Evolutionary conservation across 2,888 invertebrate species (phyloP), one percentile per base, ranked within the genome.

Genomic region (Ganaspis brasiliensis): DNA sequence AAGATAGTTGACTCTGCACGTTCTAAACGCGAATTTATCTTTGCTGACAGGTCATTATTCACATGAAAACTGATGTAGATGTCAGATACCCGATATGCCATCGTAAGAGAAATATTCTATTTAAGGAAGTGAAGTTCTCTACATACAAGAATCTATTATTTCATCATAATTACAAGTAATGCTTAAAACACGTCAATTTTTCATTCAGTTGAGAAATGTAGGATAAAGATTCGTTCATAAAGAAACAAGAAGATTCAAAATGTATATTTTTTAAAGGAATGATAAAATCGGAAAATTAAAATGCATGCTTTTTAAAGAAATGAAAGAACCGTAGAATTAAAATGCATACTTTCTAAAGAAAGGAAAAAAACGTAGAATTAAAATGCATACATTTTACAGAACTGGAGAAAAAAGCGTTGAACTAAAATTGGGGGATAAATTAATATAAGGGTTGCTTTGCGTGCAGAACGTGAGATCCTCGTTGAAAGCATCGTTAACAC

Each of bases 401-500:
- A 26, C 24, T n/a, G 1, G n/a, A 57, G n/a, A n/a, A 6, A 6
- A 57, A 57, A 57, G 26, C 14, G 4, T 57, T 12, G 2, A 24
- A 57, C 24, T 57, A n/a, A 57, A 67, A 67, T 67, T 45, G 40
- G 63, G 14, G 10, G 40, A 67, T 67, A 63, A 73, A 73, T 63
- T 70, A 70, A 24, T 56, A 40, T 55, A 70, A 70, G 56, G 40
- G 56, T 56, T 72, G 14, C 55, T 21, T 74, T 45, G 67, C 74
- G 56, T 56, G 59, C 31, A 19, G 37, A 21, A 24, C 45, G 45
- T 59, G 76, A 59, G 74, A 74, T 72, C 61, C 35, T 70, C 59
- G 73, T 77, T 81, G 81, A 83, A 82, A 84, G 83, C 78, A 75
- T 83, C 83, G 82, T 85, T 85, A 82, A 81, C 83, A 84, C 86